Percentiles rank a stretch among this genome's conserved stretches.
phyloP scores from a whole-genome alignment of 2,797 vertebrate genomes.

The Falco concolor region DNA sequence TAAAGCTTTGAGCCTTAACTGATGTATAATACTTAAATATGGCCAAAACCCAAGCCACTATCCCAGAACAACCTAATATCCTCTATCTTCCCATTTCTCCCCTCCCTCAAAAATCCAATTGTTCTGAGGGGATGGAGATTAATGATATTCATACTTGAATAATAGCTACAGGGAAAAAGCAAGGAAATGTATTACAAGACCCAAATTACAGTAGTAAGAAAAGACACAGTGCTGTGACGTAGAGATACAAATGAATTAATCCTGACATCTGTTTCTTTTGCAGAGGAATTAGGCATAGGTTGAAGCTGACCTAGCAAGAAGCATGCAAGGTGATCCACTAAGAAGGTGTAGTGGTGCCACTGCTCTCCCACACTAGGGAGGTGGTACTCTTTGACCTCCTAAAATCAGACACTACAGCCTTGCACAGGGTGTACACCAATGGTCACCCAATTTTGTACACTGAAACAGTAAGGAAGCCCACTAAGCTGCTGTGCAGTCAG shows the following conservation, averaged over 20 bases:
- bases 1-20: constrained; percentile 23
- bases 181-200: constrained; percentile 17
- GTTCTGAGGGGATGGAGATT: constrained; percentile 9
- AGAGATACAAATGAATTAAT: constrained; percentile 51
- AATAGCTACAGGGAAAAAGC: constrained; percentile 33
- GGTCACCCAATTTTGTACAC: not conserved
- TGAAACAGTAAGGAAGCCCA: not conserved
- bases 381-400: not conserved
- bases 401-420: not conserved
- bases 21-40: not conserved
- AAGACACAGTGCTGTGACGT: constrained; percentile 29
- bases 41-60: not conserved
- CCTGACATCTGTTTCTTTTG: constrained; percentile 37
- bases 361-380: not conserved
- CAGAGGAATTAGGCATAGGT: constrained; percentile 15
- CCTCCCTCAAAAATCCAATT: not conserved
- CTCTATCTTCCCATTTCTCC: not conserved
- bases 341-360: not conserved
- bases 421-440: not conserved
- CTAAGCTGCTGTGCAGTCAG: not conserved
- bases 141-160: constrained; percentile 38
- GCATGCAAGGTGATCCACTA: constrained; percentile 3
- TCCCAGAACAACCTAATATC: constrained; percentile 4
- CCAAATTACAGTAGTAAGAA: constrained; percentile 33
- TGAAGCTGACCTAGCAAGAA: constrained; percentile 39